Conservation (phyloP, 2,113 vertebrate genomes). For the Hippocampus abdominalis region DNA sequence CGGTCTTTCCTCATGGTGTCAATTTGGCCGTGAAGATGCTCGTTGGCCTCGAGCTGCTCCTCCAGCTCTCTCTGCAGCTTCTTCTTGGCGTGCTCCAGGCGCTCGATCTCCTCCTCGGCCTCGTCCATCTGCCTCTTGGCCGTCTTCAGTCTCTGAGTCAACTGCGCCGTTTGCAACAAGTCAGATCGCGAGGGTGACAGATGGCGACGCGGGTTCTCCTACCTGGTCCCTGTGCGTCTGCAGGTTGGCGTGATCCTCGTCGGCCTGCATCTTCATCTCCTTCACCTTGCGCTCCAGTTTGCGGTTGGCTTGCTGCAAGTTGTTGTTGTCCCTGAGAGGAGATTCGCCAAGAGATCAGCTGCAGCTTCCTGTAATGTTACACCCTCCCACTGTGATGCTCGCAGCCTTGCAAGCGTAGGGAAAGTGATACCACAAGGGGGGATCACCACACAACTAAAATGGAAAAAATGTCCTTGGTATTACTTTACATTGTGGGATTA, state of each 20-base stretch:
- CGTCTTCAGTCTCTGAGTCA: constrained; percentile 88
- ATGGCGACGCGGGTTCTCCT: neutral
- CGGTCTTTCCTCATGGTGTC: constrained; percentile 77
- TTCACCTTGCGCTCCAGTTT: constrained; percentile 92
- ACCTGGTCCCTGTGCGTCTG: constrained; percentile 91
- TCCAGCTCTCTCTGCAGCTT: constrained; percentile 94
- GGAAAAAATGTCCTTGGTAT: constrained; percentile 4
- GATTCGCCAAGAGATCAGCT: constrained; percentile 26
- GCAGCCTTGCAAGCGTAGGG: constrained; percentile 21
- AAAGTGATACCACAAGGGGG: constrained; percentile 24
- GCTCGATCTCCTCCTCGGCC: constrained; percentile 94
- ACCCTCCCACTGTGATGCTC: constrained; percentile 22
- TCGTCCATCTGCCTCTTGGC: constrained; percentile 94
- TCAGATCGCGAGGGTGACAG: neutral
- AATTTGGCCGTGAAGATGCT: constrained; percentile 85
- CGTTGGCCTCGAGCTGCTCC: constrained; percentile 87
- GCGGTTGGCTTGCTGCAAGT: constrained; percentile 85
- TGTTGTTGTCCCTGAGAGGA: constrained; percentile 81
- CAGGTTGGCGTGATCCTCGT: constrained; percentile 85
- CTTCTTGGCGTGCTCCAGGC: constrained; percentile 86
- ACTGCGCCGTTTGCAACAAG: constrained; percentile 63
- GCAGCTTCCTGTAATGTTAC: constrained; percentile 44
- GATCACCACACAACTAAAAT: neutral
- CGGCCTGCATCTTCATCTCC: constrained; percentile 89
- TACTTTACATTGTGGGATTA: neutral